Conservation (phyloP, 2,797 vertebrate genomes). For the Myiotriccus ornatus region DNA sequence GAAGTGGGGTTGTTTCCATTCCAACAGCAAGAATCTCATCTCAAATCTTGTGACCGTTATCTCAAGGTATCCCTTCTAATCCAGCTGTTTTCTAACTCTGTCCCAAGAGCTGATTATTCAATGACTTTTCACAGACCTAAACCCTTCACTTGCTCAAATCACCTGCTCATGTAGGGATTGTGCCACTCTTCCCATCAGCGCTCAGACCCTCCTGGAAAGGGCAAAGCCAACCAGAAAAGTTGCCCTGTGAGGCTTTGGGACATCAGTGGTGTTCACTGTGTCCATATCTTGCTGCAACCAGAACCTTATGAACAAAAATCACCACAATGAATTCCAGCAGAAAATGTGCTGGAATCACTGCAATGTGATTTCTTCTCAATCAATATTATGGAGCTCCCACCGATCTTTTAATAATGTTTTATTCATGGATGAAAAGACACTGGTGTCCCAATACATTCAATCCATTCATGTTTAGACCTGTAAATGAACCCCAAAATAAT, state of each 20-base stretch:
- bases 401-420: constrained; percentile 29
- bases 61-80: neutral
- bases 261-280: neutral
- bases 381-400: neutral
- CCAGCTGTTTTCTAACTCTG: neutral
- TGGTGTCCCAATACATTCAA: neutral
- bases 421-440: constrained; percentile 39
- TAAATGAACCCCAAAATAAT: constrained; percentile 45
- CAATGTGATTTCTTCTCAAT: constrained; percentile 11
- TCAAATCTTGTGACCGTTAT: neutral
- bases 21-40: neutral
- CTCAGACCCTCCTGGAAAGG: neutral
- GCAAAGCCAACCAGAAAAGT: neutral
- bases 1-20: neutral
- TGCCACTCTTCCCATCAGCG: neutral
- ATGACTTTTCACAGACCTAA: neutral
- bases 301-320: constrained; percentile 44
- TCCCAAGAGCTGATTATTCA: neutral
- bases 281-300: neutral
- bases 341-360: neutral
- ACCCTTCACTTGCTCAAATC: neutral
- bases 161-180: rapidly evolving
- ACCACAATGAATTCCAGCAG: constrained; percentile 45
- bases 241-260: rapidly evolving
- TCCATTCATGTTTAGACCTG: constrained; percentile 3